Evolutionary conservation across 1,140 invertebrate species (phyloP).

Genomic region (Copidosoma floridanum): DNA sequence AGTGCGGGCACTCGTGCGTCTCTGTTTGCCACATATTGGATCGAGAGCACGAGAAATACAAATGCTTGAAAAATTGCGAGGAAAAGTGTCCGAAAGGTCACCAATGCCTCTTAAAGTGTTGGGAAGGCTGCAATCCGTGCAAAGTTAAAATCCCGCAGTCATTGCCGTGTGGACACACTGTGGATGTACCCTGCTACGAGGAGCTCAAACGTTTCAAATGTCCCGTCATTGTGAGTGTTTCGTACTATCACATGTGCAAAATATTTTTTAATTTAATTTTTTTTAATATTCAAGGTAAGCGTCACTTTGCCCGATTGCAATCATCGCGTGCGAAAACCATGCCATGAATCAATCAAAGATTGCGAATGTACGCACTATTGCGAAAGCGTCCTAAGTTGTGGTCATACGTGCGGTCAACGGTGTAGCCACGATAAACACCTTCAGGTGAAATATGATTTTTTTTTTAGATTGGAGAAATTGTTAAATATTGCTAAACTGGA

Average conservation of each 20-base stretch:
- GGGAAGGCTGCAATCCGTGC: background rate
- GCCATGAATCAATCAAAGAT: background rate
- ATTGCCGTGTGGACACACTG: background rate
- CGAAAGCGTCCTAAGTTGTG: conserved; percentile 2
- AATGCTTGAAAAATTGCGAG: background rate
- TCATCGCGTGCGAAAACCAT: background rate
- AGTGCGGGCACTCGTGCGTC: background rate
- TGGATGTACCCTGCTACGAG: background rate
- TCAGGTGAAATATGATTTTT: background rate
- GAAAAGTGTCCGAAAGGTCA: background rate
- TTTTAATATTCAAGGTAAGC: background rate
- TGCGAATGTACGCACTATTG: background rate
- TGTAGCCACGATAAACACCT: conserved; percentile 1
- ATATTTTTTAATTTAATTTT: conserved; percentile 25
- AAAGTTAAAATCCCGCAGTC: background rate
- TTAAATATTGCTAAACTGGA: background rate
- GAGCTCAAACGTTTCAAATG: background rate
- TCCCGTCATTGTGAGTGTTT: background rate
- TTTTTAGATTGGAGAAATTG: background rate
- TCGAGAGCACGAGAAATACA: background rate
- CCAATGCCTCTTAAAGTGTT: background rate
- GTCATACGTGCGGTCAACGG: background rate
- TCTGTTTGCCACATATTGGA: conserved; percentile 1
- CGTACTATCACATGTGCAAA: too few relatives aligned
- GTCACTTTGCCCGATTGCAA: background rate